Percentiles rank a stretch among this genome's conserved stretches.
Conservation (phyloP, 2,113 vertebrate genomes). For the Cyanocitta stelleri region DNA sequence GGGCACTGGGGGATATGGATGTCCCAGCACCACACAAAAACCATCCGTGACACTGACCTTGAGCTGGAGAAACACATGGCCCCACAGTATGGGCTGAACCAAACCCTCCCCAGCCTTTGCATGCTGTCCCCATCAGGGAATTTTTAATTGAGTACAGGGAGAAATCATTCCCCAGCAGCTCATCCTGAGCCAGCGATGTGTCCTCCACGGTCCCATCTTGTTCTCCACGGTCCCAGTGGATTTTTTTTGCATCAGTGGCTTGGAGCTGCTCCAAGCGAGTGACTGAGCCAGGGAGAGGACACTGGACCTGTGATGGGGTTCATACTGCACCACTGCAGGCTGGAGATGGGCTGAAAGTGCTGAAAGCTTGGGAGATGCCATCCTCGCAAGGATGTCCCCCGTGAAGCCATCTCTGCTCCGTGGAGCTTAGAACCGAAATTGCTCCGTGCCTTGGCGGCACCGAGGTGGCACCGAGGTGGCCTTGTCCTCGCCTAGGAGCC, state of each 20-base stretch:
- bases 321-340: not conserved
- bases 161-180: not conserved
- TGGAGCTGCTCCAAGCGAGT: not conserved
- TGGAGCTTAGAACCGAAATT: not conserved
- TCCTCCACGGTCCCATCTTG: not conserved
- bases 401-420: not conserved
- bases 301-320: not conserved
- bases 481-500: not conserved
- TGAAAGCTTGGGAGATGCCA: not conserved
- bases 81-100: rapidly evolving
- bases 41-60: rapidly evolving
- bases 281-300: not conserved
- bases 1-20: not conserved
- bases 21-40: not conserved
- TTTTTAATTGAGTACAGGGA: not conserved
- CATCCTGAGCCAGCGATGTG: not conserved
- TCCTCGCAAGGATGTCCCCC: not conserved
- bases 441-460: not conserved
- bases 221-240: not conserved
- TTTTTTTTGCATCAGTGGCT: not conserved
- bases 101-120: not conserved
- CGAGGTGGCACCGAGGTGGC: rapidly evolving
- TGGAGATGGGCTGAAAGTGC: not conserved
- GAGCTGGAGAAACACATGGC: not conserved
- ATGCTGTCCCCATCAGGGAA: not conserved